These are phyloP conservation scores for Caenorhabditis macrosperma DNA, from an alignment of 2,888 invertebrate genomes.

Conservation along the genomic window DNA sequence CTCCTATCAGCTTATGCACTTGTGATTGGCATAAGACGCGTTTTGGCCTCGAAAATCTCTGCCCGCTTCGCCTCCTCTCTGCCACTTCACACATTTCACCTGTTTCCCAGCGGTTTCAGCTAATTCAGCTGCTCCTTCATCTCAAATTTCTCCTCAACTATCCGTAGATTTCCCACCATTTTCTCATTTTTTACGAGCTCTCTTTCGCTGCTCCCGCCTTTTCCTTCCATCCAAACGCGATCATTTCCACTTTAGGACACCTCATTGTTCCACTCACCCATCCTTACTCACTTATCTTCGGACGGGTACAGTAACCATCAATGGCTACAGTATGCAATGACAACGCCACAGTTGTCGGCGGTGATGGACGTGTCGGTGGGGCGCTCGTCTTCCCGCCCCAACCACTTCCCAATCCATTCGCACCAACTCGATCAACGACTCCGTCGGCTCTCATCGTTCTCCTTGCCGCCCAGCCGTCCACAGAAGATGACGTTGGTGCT, in stretches of 20 bases:
- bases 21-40: not conserved
- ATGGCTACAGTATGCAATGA: conserved; percentile 28
- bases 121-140: too few species aligned
- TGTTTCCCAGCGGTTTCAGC: too few species aligned
- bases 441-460: conserved; percentile 47
- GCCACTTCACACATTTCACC: not conserved
- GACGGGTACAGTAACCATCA: conserved; percentile 4
- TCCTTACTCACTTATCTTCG: too few species aligned
- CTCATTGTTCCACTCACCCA: too few species aligned
- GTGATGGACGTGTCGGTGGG: not conserved
- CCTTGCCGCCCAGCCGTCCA: not conserved
- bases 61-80: too few species aligned
- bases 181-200: too few species aligned
- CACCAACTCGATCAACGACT: conserved; percentile 9
- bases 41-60: not conserved
- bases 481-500: not conserved
- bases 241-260: too few species aligned
- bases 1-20: not conserved
- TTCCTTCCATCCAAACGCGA: too few species aligned
- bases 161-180: too few species aligned
- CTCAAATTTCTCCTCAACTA: too few species aligned
- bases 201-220: too few species aligned
- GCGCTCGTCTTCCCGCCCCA: conserved; percentile 28
- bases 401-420: conserved; percentile 29
- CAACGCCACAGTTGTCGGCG: not conserved